Conservation (phyloP, 2,888 invertebrate species). For the Lasioglossum leucozonium region DNA sequence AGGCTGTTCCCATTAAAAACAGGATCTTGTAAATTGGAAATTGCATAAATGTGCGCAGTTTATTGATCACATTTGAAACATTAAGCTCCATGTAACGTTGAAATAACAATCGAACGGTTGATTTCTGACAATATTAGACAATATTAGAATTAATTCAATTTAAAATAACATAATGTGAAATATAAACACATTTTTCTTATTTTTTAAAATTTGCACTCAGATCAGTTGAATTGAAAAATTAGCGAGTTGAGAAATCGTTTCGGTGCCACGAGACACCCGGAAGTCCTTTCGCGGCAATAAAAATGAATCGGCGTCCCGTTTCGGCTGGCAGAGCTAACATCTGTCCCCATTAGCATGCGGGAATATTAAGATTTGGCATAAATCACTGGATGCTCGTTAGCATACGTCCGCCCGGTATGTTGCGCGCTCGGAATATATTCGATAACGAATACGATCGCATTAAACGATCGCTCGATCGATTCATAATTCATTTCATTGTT, state of each 20-base stretch:
- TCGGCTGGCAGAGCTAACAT: slow-evolving; percentile 19
- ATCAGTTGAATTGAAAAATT: no score
- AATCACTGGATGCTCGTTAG: slow-evolving; percentile 52
- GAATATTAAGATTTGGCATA: slow-evolving; percentile 59
- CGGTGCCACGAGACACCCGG: neutral
- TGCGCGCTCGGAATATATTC: slow-evolving; percentile 48
- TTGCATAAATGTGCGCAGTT: no score
- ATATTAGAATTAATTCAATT: no score
- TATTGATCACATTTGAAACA: no score
- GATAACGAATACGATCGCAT: slow-evolving; percentile 59
- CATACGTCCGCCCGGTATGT: slow-evolving; percentile 46
- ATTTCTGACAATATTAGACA: no score
- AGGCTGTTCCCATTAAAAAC: no score
- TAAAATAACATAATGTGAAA: no score
- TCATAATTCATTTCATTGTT: slow-evolving; percentile 66
- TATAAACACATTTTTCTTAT: no score
- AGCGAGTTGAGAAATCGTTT: neutral
- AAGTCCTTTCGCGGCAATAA: slow-evolving; percentile 11
- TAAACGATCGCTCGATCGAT: slow-evolving; percentile 56
- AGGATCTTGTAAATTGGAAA: no score
- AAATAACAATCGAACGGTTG: no score
- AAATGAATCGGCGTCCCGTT: neutral
- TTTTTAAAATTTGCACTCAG: no score
- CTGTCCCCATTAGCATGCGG: slow-evolving; percentile 24
- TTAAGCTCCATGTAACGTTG: no score